These are phyloP conservation scores for Ondatra zibethicus DNA, from an alignment of 2,113 vertebrate species.

Conservation along the genomic window DNA sequence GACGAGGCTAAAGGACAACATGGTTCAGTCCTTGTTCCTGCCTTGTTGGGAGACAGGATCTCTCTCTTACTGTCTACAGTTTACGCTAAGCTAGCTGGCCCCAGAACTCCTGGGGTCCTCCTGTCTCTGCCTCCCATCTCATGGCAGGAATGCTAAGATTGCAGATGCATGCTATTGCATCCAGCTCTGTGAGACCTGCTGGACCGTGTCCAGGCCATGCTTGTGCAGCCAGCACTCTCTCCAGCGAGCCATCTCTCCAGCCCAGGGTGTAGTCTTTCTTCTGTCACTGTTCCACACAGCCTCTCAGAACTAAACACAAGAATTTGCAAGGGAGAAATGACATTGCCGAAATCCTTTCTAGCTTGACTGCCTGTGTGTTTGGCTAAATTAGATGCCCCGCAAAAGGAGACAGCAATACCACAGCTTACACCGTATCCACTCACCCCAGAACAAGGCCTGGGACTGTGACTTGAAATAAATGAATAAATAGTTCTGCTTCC, in stretches of 20 bases:
- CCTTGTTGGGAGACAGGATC: background rate
- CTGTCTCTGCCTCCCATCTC: background rate
- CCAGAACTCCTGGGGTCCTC: background rate
- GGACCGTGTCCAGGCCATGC: too few species aligned
- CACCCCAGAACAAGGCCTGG: background rate
- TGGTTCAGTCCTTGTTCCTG: background rate
- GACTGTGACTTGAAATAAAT: background rate
- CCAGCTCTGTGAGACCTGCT: background rate
- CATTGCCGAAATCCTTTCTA: background rate
- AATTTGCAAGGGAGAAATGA: constrained; percentile 8
- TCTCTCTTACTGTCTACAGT: background rate
- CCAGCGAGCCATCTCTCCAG: background rate
- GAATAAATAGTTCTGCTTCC: background rate
- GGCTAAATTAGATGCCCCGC: background rate
- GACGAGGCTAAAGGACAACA: background rate
- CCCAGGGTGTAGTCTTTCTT: background rate
- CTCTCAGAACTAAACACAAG: background rate
- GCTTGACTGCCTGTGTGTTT: background rate
- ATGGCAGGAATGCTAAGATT: background rate
- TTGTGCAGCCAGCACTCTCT: background rate
- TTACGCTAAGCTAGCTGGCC: background rate
- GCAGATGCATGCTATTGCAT: background rate
- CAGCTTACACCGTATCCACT: background rate
- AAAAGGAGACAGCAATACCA: background rate
- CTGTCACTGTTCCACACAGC: background rate